phyloP scores from a whole-genome alignment of 64 coral and sea anemone genomes.

The Orbicella faveolata region DNA sequence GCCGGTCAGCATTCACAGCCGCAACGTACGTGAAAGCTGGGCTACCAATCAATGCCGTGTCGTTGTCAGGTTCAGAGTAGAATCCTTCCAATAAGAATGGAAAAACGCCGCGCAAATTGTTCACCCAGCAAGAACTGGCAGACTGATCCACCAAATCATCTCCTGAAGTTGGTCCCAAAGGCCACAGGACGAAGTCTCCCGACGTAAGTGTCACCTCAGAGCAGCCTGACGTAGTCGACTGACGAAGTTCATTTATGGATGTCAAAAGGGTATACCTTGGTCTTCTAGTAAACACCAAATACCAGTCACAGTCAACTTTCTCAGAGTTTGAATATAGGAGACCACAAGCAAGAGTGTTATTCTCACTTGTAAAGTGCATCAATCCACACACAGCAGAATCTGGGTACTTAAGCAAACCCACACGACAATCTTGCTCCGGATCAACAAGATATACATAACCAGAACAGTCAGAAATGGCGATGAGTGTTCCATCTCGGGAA shows the following conservation, averaged over 20 bases:
- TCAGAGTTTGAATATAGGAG: neutral
- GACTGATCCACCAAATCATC: neutral
- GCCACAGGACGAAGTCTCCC: neutral
- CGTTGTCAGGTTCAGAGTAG: neutral
- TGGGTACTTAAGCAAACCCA: neutral
- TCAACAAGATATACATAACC: neutral
- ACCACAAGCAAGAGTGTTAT: constrained; percentile 6
- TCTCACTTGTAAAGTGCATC: constrained; percentile 1
- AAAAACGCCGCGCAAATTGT: neutral
- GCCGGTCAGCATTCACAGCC: neutral
- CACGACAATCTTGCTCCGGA: no score
- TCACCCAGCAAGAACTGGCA: neutral
- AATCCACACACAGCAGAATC: neutral
- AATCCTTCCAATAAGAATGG: neutral
- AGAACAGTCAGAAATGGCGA: neutral
- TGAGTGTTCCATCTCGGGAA: neutral
- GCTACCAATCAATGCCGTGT: neutral
- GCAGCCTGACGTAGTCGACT: neutral
- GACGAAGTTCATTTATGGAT: no score
- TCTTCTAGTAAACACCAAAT: neutral
- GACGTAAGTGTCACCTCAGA: no score
- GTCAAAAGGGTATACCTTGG: neutral
- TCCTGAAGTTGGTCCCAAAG: neutral
- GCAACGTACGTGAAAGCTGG: neutral
- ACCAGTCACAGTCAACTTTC: no score